Base-by-base conservation (phyloP, 2,888 invertebrate species). In the Fragum sueziense region DNA sequence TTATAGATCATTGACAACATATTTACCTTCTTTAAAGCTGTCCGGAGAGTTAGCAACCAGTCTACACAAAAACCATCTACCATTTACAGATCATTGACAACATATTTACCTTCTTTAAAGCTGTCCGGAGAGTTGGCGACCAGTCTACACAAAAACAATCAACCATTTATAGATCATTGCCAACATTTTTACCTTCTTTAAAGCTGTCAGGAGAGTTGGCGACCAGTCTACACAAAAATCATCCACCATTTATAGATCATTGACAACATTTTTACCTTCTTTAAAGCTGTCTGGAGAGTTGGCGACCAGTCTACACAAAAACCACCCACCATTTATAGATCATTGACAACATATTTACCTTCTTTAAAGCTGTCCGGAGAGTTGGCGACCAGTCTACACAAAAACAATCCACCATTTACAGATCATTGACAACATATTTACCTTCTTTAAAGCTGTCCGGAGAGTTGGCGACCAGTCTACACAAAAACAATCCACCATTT, bases 11-110 rank as follows among this genome's bases (percentile, higher is more conserved):
- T 11, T 41, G n/a, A n/a, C n/a, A 47, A 2, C 6, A 47, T 6
- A 25, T 2, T 22, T 54, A 96, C 96, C 96, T 95, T 98, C 98
- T 90, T 96, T 95, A 92, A 98, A 97, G 88, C 96, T 96, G 91
- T 98, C 98, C 0, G 98, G 98, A 94, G 97, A 97, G 93, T 99
- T 99, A 0, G 98, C 97, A 1, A 98, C 97, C 84, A 98, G 95
- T 94, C 98, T 96, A 89, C 97, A 97, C 88, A 98, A 96, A 79
- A 99, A 96, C 86, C 96, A 95, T 14, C 97, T 96, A 0, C 98
- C 98, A 93, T 97, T 97, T n/a, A 41, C 17, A 17, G 17, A 17
- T 41, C 17, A 41, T 11, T 41, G n/a, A n/a, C n/a, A 47, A 2
- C 6, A 47, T 6, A 25, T 2, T 22, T 54, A 96, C 96, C 96